Percentiles rank a stretch among this genome's conserved stretches.
phyloP scores from a whole-genome alignment of 2,888 invertebrate species.

The Athetis lepigone region DNA sequence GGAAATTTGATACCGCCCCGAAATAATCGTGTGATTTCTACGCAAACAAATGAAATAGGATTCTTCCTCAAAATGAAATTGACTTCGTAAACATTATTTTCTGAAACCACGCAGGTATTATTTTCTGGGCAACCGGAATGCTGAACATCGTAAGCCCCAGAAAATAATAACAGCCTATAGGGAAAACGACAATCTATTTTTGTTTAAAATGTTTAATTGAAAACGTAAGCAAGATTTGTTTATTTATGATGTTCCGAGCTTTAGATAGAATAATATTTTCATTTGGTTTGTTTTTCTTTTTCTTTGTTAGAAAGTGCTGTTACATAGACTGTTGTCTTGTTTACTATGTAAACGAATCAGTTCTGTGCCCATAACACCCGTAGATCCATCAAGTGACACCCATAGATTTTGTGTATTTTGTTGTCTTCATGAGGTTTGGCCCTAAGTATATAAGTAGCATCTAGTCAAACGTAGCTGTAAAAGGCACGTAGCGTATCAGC shows the following conservation, averaged over 20 bases:
- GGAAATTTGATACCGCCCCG: conserved; percentile 59
- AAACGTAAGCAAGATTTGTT: conserved; percentile 51
- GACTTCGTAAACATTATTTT: conserved; percentile 63
- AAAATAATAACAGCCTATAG: conserved; percentile 52
- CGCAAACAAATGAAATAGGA: conserved; percentile 62
- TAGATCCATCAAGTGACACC: too few relatives aligned
- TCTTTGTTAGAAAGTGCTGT: neutral
- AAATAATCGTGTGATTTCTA: conserved; percentile 63
- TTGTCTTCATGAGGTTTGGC: too few relatives aligned
- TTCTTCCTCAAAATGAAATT: conserved; percentile 61
- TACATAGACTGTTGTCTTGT: neutral
- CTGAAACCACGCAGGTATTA: conserved; percentile 46
- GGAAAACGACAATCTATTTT: conserved; percentile 56
- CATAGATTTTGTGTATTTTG: too few relatives aligned
- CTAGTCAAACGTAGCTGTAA: too few relatives aligned
- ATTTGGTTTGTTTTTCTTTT: conserved; percentile 11
- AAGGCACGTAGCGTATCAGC: too few relatives aligned
- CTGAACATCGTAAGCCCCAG: conserved; percentile 42
- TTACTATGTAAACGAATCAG: neutral
- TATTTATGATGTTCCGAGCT: conserved; percentile 25
- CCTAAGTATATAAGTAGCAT: too few relatives aligned
- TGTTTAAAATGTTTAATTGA: conserved; percentile 57
- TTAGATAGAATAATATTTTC: conserved; percentile 13
- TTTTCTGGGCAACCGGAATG: conserved; percentile 34
- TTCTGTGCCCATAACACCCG: too few relatives aligned